Conservation (phyloP, 2,113 vertebrate species). For the Oryzias javanicus region DNA sequence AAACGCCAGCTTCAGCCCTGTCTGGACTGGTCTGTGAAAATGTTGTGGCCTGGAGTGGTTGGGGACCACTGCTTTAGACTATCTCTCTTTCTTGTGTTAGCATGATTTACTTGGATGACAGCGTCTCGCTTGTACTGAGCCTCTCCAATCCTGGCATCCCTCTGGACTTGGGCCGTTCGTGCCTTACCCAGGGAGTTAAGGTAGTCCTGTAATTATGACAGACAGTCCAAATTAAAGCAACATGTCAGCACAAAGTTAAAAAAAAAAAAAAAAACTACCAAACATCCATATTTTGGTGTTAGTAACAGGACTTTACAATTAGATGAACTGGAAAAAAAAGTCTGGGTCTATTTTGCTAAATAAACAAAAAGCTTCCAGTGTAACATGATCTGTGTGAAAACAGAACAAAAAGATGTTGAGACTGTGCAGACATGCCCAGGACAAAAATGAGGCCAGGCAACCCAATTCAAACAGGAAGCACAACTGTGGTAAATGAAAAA, state of each 20-base stretch:
- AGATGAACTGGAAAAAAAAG: not conserved
- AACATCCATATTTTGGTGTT: too few relatives aligned
- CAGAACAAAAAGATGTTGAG: not conserved
- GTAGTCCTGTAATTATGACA: slow-evolving; percentile 78
- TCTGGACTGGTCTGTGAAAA: too few relatives aligned
- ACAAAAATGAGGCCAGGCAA: not conserved
- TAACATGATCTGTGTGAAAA: not conserved
- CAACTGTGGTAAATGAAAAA: slow-evolving; percentile 3
- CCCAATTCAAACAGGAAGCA: not conserved
- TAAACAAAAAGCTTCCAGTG: not conserved
- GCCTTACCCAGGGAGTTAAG: slow-evolving; percentile 88
- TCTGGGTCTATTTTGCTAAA: not conserved
- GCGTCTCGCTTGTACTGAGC: slow-evolving; percentile 90
- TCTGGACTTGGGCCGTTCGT: slow-evolving; percentile 90
- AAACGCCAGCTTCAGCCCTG: too few relatives aligned
- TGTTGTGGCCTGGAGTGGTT: too few relatives aligned
- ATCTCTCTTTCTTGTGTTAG: too few relatives aligned
- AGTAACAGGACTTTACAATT: not conserved
- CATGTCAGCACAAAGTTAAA: too few relatives aligned
- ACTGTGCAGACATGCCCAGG: not conserved
- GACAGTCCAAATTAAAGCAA: not conserved
- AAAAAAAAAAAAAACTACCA: too few relatives aligned
- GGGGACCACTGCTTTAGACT: too few relatives aligned
- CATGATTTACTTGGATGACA: slow-evolving; percentile 80
- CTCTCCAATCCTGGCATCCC: slow-evolving; percentile 89